Conservation (phyloP, 2,113 vertebrate species). For the Gymnobelideus leadbeateri region DNA sequence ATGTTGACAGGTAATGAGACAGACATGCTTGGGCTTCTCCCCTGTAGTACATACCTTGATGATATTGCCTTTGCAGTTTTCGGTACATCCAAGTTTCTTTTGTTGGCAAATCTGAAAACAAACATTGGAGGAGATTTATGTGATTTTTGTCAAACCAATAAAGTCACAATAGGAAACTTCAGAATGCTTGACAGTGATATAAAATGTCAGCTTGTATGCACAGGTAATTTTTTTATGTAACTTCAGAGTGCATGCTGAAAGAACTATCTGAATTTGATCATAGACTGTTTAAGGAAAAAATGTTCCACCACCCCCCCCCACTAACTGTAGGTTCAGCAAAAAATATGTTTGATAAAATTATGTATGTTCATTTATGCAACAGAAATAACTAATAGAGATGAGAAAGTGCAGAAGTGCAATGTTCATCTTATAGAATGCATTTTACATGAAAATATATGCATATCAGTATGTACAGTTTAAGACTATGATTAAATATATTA, state of each 20-base stretch:
- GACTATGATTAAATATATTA: constrained; percentile 80
- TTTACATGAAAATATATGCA: constrained; percentile 81
- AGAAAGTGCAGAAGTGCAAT: constrained; percentile 73
- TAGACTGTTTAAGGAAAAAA: not conserved
- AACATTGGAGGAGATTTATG: constrained; percentile 39
- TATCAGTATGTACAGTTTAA: constrained; percentile 76
- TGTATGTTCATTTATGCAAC: constrained; percentile 73
- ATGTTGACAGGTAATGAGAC: not conserved
- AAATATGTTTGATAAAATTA: constrained; percentile 79
- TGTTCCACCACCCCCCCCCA: too few species aligned
- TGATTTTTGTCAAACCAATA: constrained; percentile 47
- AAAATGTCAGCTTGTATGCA: not conserved
- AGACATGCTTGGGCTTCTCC: not conserved
- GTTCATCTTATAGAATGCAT: constrained; percentile 73
- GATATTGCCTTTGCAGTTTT: not conserved
- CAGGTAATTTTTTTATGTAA: not conserved
- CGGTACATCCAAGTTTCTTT: constrained; percentile 9
- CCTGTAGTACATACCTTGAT: not conserved
- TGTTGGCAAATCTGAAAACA: constrained; percentile 29
- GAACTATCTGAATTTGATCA: constrained; percentile 52
- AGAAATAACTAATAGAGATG: constrained; percentile 79
- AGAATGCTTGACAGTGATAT: constrained; percentile 28
- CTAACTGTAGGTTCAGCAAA: constrained; percentile 73
- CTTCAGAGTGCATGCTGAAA: not conserved
- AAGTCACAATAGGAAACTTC: constrained; percentile 52